Evolutionary conservation across 2,113 vertebrate species (phyloP), one percentile per base, ranked within the genome.

Genomic region (Phocoena sinus): DNA sequence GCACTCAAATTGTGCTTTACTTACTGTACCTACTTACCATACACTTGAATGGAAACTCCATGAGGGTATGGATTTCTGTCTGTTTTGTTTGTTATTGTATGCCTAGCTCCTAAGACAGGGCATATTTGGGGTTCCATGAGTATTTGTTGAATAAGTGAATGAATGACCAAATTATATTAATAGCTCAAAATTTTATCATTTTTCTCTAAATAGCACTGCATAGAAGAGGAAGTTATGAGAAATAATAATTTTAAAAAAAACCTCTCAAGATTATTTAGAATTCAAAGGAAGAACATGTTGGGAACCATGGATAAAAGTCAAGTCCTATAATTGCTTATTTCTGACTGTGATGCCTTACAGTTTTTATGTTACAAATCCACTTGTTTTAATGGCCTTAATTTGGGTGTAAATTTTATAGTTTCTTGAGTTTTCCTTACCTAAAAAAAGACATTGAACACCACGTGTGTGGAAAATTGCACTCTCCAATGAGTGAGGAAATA

Each of bases 321-420:
- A 62, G 17, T 58, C 41, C 25, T 63, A 23, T 84, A 68, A 84
- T 44, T 89, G 73, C 41, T 70, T 76, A 87, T 83, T 91, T 76
- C 44, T 94, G 65, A 56, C 53, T 73, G 68, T 79, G 68, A 68
- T 89, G 68, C 21, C 67, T 87, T 82, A 15, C 85, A 56, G 31
- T 28, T 90, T 95, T 92, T 56, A 87, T n/a, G 18, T 68, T 28
- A 63, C 50, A 92, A 84, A 41, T 9, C 3, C 21, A 65, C 38
- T 56, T 67, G 60, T 71, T 94, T 96, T 77, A 91, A 94, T 60
- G 60, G 38, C 38, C 95, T 94, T 38, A 47, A 53, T 77, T 93
- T 95, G 56, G 41, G 5, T 38, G 9, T 67, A 53, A 83, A 79
- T 73, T 65, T 82, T 56, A 67, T 56, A 62, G 25, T 71, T 83